These are phyloP conservation scores for Drosophila yooni DNA, from an alignment of 2,888 invertebrate species.

Conservation along the genomic window DNA sequence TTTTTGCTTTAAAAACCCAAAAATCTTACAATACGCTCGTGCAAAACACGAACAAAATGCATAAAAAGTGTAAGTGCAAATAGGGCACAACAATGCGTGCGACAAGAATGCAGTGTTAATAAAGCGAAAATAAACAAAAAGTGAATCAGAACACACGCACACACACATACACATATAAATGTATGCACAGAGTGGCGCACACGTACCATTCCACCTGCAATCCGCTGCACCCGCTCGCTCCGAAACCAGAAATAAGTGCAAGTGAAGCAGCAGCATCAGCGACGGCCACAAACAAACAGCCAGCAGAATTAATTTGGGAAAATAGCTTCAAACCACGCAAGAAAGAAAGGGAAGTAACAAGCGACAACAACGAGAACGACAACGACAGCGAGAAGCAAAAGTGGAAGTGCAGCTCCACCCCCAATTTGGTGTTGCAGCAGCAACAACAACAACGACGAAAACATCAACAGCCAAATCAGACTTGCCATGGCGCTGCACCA, in stretches of 20 bases:
- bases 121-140: slow-evolving; percentile 48
- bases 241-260: slow-evolving; percentile 77
- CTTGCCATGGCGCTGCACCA: slow-evolving; percentile 43
- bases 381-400: slow-evolving; percentile 51
- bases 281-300: slow-evolving; percentile 53
- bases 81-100: slow-evolving; percentile 1
- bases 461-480: slow-evolving; percentile 18
- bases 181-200: slow-evolving; percentile 26
- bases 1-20: slow-evolving; percentile 43
- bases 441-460: slow-evolving; percentile 16
- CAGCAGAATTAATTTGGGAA: slow-evolving; percentile 47
- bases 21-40: slow-evolving; percentile 16
- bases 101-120: slow-evolving; percentile 13
- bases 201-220: slow-evolving; percentile 37
- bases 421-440: slow-evolving; percentile 56
- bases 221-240: slow-evolving; percentile 46
- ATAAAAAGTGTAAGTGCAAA: slow-evolving; percentile 4
- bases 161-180: slow-evolving; percentile 28
- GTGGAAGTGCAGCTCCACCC: slow-evolving; percentile 69
- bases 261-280: slow-evolving; percentile 66
- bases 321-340: slow-evolving; percentile 49
- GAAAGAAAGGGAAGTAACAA: slow-evolving; percentile 56
- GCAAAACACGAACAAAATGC: slow-evolving; percentile 5
- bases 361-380: slow-evolving; percentile 44
- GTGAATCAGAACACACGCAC: slow-evolving; percentile 74